Conservation (phyloP, 2,113 vertebrate species). For the Megatriorchis doriae region DNA sequence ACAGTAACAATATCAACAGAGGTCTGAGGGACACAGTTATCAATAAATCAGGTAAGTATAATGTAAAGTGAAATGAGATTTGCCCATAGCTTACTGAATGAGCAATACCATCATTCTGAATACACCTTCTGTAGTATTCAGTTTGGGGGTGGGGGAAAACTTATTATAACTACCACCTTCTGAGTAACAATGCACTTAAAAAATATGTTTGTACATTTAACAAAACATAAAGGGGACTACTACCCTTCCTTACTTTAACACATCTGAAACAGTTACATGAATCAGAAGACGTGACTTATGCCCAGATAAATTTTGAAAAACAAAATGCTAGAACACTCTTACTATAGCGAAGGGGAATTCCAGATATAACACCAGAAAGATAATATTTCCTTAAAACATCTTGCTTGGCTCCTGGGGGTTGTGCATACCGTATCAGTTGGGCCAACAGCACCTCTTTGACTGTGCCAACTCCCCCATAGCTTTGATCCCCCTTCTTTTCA, state of each 20-base stretch:
- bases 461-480: background rate
- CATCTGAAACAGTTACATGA: background rate
- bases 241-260: background rate
- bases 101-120: background rate
- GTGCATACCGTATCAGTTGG: background rate
- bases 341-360: background rate
- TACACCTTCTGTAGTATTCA: background rate
- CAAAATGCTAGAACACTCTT: background rate
- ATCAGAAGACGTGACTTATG: fast-evolving
- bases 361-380: background rate
- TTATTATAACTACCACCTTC: background rate
- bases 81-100: background rate
- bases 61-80: background rate
- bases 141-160: background rate
- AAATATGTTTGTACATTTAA: background rate
- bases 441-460: background rate
- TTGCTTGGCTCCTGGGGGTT: background rate
- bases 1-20: background rate
- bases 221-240: background rate
- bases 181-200: background rate
- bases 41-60: background rate
- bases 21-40: background rate
- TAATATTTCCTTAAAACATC: background rate
- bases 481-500: background rate
- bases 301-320: background rate